Conservation (phyloP, 2,888 invertebrate genomes). For the Oscheius sp. region DNA sequence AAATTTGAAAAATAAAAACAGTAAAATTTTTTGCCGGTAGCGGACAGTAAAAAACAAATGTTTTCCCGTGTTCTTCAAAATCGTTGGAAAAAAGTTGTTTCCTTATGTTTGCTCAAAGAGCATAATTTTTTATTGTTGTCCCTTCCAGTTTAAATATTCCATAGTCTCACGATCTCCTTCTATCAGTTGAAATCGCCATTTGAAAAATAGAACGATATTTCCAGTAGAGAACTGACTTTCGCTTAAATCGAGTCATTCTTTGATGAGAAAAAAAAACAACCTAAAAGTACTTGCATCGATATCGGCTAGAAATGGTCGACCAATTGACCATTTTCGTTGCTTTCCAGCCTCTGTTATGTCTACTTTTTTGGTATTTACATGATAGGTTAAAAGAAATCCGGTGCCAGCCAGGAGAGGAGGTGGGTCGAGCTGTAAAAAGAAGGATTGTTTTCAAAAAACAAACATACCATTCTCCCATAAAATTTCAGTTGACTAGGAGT, state of each 20-base stretch:
- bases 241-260: constrained; percentile 38
- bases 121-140: background rate
- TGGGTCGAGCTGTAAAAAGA: constrained; percentile 34
- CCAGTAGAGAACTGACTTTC: constrained; percentile 39
- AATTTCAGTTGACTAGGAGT: constrained; percentile 12
- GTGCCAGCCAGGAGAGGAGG: constrained; percentile 41
- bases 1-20: too few relatives aligned
- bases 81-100: too few relatives aligned
- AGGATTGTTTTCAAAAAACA: background rate
- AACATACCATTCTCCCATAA: constrained; percentile 16
- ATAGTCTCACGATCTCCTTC: constrained; percentile 42
- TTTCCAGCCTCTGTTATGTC: constrained; percentile 40
- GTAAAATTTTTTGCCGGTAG: too few relatives aligned
- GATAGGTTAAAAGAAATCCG: constrained; percentile 43
- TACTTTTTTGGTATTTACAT: constrained; percentile 45
- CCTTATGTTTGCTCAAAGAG: background rate
- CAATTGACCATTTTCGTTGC: constrained; percentile 44
- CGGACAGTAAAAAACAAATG: too few relatives aligned
- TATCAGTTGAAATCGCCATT: constrained; percentile 51
- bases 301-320: constrained; percentile 46
- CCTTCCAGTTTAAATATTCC: constrained; percentile 50
- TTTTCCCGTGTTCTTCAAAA: too few relatives aligned
- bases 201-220: constrained; percentile 44
- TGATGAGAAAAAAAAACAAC: constrained; percentile 21
- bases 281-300: constrained; percentile 50